These are phyloP conservation scores for Noturus placidus DNA, from an alignment of 2,113 vertebrate genomes.

Conservation along the genomic window DNA sequence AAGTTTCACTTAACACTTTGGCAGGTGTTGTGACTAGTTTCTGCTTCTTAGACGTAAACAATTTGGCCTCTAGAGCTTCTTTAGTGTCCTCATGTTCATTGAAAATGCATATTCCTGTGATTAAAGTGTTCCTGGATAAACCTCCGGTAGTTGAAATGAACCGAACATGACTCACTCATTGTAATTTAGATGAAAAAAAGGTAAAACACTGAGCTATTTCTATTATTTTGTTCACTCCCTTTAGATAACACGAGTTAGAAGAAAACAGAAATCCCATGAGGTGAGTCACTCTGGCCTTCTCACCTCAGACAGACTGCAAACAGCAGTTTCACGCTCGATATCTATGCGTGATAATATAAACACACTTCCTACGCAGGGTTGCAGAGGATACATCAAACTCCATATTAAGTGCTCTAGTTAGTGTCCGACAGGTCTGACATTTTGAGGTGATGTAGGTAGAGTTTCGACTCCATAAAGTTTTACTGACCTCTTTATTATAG, in stretches of 20 bases:
- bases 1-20: neutral
- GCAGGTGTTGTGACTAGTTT: neutral
- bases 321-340: constrained; percentile 29
- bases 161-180: neutral
- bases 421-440: constrained; percentile 55
- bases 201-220: neutral
- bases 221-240: neutral
- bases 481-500: constrained; percentile 6
- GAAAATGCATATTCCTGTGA: neutral
- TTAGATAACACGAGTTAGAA: neutral
- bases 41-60: neutral
- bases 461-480: constrained; percentile 36
- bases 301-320: constrained; percentile 10
- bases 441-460: constrained; percentile 41
- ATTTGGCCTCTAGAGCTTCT: neutral
- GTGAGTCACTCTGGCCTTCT: neutral
- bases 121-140: neutral
- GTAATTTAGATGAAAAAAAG: neutral
- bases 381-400: constrained; percentile 9
- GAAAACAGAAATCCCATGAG: neutral
- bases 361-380: constrained; percentile 6
- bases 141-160: neutral
- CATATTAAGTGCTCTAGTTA: constrained; percentile 58
- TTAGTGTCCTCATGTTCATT: neutral
- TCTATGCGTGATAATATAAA: constrained; percentile 2